A percentile compares a stretch with the other conserved stretches of the same genome.
These are phyloP conservation scores for Myotis planiceps DNA, from an alignment of 2,797 vertebrate species.

Conservation along the genomic window DNA sequence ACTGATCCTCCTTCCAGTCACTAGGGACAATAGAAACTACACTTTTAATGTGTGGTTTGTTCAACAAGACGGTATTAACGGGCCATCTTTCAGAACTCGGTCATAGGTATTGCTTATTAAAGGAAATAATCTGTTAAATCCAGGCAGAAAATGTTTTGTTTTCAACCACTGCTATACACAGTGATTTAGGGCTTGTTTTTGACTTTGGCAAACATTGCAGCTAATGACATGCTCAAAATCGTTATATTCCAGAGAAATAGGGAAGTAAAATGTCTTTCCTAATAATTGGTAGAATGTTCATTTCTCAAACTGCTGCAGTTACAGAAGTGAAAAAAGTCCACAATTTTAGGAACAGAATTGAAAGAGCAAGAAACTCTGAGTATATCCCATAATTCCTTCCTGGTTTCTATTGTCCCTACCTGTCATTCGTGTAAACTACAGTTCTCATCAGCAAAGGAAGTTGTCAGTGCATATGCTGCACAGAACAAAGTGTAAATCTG, in stretches of 20 bases:
- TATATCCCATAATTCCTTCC: constrained; percentile 7
- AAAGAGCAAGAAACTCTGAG: constrained; percentile 15
- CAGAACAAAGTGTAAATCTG: constrained; percentile 78
- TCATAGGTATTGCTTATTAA: constrained; percentile 46
- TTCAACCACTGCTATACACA: background rate
- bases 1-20: constrained; percentile 54
- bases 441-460: constrained; percentile 48
- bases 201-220: constrained; percentile 57
- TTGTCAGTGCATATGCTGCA: constrained; percentile 78
- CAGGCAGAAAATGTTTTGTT: constrained; percentile 27
- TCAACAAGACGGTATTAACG: background rate
- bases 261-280: constrained; percentile 36
- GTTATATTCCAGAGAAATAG: constrained; percentile 4
- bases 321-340: background rate
- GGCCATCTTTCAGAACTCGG: background rate
- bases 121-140: constrained; percentile 22
- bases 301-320: constrained; percentile 29
- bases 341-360: constrained; percentile 35
- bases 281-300: constrained; percentile 5
- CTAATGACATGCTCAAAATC: constrained; percentile 52
- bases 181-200: constrained; percentile 35
- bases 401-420: constrained; percentile 75
- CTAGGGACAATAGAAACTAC: constrained; percentile 66
- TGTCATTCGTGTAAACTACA: constrained; percentile 22
- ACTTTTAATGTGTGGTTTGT: background rate